Evolutionary conservation across 2,113 vertebrate genomes (phyloP).

Genomic region (Tachuris rubrigastra): DNA sequence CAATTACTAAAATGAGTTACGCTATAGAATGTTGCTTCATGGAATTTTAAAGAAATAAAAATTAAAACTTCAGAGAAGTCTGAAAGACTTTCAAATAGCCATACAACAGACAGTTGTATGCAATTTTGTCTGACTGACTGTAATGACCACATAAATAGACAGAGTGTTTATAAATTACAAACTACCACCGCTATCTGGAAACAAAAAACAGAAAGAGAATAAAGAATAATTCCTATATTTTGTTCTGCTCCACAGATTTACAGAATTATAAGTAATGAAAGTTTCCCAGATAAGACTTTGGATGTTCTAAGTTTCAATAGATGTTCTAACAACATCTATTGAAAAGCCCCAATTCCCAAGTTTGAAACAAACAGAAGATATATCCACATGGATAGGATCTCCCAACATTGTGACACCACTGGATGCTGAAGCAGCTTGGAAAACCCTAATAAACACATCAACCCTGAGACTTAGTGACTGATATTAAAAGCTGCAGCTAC

Average conservation of each 20-base stretch:
- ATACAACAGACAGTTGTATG: background rate
- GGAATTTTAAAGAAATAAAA: background rate
- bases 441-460: background rate
- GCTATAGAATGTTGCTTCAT: background rate
- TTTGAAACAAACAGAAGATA: background rate
- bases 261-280: background rate
- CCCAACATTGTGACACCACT: fast-evolving
- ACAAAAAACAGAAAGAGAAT: background rate
- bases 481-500: background rate
- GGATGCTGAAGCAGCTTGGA: background rate
- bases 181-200: background rate
- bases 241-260: background rate
- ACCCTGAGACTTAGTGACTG: background rate
- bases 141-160: background rate
- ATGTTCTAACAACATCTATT: background rate
- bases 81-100: background rate
- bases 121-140: background rate
- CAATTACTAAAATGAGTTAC: background rate
- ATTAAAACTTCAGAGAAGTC: background rate
- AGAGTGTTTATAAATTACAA: background rate
- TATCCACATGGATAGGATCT: background rate
- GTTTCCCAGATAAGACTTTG: background rate
- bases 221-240: background rate
- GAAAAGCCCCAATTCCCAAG: background rate
- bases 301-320: background rate